Evolutionary conservation across 1,140 invertebrate species (phyloP).

Genomic region (Neodiprion virginianus): DNA sequence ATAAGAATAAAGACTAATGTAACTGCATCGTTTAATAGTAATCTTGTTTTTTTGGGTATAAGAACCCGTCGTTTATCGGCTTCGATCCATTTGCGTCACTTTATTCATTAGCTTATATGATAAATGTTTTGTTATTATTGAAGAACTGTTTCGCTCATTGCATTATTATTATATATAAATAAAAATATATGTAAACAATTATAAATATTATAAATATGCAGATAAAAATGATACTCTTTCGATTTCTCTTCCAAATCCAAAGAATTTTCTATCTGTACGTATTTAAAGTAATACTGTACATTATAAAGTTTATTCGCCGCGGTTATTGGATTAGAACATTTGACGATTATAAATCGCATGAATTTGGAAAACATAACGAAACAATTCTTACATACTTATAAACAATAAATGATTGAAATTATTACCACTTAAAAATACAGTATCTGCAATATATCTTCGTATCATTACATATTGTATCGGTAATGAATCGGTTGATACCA

Average conservation of each 20-base stretch:
- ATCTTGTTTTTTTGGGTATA: slow-evolving; percentile 41
- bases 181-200: slow-evolving; percentile 24
- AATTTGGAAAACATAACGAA: no score
- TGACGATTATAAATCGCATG: no score
- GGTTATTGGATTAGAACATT: no score
- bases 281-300: no score
- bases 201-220: slow-evolving; percentile 43
- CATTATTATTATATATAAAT: slow-evolving; percentile 29
- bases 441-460: no score
- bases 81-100: slow-evolving; percentile 22
- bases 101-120: slow-evolving; percentile 8
- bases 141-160: slow-evolving; percentile 42
- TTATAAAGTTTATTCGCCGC: no score
- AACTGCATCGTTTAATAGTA: slow-evolving; percentile 28
- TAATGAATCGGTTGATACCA: no score
- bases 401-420: no score
- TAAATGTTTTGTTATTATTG: slow-evolving; percentile 39
- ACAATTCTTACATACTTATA: no score
- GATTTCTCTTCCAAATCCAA: slow-evolving; percentile 12
- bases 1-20: slow-evolving; percentile 12
- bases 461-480: no score
- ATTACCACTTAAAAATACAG: no score
- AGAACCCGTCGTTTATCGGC: slow-evolving; percentile 33
- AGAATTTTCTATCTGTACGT: neutral
- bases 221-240: neutral